Base-by-base conservation (phyloP, 1,140 invertebrate genomes). In the Antheraea mylitta region DNA sequence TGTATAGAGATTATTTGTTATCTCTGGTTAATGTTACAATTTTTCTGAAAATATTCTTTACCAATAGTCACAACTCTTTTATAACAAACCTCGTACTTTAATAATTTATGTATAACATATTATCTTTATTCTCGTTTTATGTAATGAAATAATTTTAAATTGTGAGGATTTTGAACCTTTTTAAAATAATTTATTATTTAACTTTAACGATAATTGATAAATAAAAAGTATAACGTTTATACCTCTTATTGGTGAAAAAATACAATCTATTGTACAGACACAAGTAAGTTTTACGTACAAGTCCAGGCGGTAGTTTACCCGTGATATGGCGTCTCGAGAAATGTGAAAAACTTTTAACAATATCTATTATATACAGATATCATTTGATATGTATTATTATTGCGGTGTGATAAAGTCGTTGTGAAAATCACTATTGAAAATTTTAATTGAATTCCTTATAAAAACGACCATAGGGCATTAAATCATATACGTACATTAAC, bases 141-240 rank as follows among this genome's bases (percentile, higher is more conserved):
- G 72, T 73, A 72, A 63, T 84, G 80, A 84, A 82, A 84, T 84
- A 78, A 81, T 61, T 78, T 68, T 37, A 76, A 80, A 79, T 79
- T 81, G 77, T 79, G 72, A 77, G 75, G 69, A 71, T 66, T 74
- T 18, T 68, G 9, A 16, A 36, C 22, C 38, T 9, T 42, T 11
- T 42, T 42, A 42, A 42, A 42, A 42, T 42, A 42, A 7, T 11
- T 42, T 42, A 42, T 42, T 42, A 42, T 42, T 42, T 42, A 2
- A 42, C 0, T 9, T 42, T 42, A 11, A 42, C 38, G 11, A 42
- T 42, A 42, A 7, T 7, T 42, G 38, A 16, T 53, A 16, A 53
- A 53, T 16, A 53, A 16, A 16, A 53, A 13, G 45, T 53, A 53
- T 10, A 53, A 53, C 1, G 16, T 53, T 30, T 53, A 16, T 53